Evolutionary conservation across 2,113 vertebrate species (phyloP), one percentile per base, ranked within the genome.

Genomic region (Rhizomys pruinosus): DNA sequence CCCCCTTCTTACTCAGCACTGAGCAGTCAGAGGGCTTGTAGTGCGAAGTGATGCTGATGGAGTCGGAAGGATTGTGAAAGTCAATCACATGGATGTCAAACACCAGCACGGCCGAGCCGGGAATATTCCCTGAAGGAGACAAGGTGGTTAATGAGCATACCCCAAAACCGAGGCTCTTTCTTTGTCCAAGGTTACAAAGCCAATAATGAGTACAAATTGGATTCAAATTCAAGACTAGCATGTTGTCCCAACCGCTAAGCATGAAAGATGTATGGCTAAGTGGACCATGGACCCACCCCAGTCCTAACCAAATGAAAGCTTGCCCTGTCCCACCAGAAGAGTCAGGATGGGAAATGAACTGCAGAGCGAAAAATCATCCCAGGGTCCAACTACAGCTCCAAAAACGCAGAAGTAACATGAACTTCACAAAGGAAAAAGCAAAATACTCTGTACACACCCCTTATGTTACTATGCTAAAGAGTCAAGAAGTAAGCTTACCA

Each of bases 11-110:
- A 71, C 98, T 99, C 77, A 97, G 96, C 23, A 98, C 96, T 0
- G 97, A 98, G 96, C 99, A 99, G 77, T 98, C 97, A 1, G 98
- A 97, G 7, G 99, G 99, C 95, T 98, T 99, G 93, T 98, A 97
- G 34, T 92, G 98, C 61, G 98, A 98, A 1, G 97, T 98, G 93
- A 99, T 91, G 95, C 97, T 97, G 7, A 99, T 98, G 0, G 92
- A 98, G 96, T 99, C 99, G 0, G 98, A 97, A 0, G 99, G 99
- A 97, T 99, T 99, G 98, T 99, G 99, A 97, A 99, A 99, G 96
- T 99, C 99, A n/a, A 99, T 98, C 94, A 99, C 98, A 0, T 99
- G 98, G 90, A 99, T 97, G 47, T 99, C 99, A 89, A 99, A 99
- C 47, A 99, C 98, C 97, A 99, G 98, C 81, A 99, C 99, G 0